phyloP scores from a whole-genome alignment of 2,113 vertebrate genomes.

The Eolophus roseicapilla region DNA sequence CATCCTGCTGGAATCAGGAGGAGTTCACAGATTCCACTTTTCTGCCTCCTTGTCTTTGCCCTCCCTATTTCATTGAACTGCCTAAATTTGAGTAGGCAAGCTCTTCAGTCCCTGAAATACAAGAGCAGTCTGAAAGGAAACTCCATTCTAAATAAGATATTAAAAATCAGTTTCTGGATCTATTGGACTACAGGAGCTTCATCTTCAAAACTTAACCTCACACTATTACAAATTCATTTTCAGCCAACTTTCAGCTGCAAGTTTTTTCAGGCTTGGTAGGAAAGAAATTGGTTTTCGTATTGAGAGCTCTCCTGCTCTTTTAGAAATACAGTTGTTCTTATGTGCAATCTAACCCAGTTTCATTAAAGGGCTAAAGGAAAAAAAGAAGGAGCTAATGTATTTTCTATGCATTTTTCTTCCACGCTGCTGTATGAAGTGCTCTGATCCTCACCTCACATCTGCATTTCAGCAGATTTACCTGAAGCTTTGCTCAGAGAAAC shows the following conservation, averaged over 20 bases:
- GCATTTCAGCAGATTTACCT: background rate
- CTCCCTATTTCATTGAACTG: background rate
- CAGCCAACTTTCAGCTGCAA: background rate
- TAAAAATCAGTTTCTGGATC: background rate
- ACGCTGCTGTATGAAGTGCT: background rate
- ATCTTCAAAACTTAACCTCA: background rate
- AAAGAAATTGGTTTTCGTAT: background rate
- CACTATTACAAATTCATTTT: background rate
- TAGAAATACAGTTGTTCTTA: background rate
- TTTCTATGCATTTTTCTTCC: background rate
- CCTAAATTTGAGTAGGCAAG: background rate
- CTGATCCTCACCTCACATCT: background rate
- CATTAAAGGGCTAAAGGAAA: background rate
- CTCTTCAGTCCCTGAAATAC: background rate
- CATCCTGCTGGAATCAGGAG: background rate
- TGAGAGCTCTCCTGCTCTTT: background rate
- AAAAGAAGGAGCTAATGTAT: background rate
- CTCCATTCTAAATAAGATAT: background rate
- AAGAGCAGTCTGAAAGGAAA: background rate
- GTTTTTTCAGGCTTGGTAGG: background rate
- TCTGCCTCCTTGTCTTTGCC: background rate
- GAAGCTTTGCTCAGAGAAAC: background rate
- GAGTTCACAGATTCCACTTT: rapidly evolving
- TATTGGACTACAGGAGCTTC: background rate
- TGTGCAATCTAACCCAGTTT: background rate